Percentiles rank a stretch among this genome's conserved stretches.
Evolutionary conservation across 2,113 vertebrate species (phyloP).

Genomic region (Acrocephalus kingi): DNA sequence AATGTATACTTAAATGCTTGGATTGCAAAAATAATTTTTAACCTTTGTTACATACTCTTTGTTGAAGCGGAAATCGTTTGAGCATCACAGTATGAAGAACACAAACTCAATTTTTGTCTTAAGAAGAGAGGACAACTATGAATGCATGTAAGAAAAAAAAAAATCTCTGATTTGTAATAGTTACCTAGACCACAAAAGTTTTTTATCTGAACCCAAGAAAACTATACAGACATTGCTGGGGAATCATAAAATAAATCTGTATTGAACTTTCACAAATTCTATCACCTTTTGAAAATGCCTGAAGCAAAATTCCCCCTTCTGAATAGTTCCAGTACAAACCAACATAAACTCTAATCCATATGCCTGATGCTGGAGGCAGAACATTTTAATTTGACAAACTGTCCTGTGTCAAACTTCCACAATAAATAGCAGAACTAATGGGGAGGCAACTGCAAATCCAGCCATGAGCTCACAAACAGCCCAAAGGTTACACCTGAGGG

Average conservation of each 20-base stretch:
- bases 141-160: not conserved
- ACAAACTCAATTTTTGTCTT: constrained; percentile 61
- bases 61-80: constrained; percentile 73
- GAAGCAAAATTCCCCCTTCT: not conserved
- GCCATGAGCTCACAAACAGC: not conserved
- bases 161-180: not conserved
- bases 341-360: not conserved
- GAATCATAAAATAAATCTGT: not conserved
- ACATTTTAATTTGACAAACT: not conserved
- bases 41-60: constrained; percentile 69
- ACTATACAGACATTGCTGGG: not conserved
- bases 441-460: not conserved
- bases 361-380: not conserved
- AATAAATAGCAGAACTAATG: not conserved
- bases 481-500: not conserved
- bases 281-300: not conserved
- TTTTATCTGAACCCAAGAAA: not conserved
- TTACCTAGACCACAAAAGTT: not conserved
- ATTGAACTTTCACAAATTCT: not conserved
- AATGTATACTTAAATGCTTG: constrained; percentile 66
- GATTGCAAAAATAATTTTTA: constrained; percentile 72
- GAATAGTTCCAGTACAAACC: not conserved
- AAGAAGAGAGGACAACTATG: constrained; percentile 39
- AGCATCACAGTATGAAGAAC: constrained; percentile 46
- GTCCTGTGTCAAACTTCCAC: not conserved